Base-by-base conservation (phyloP, 2,113 vertebrate species). In the Mustelus asterias region DNA sequence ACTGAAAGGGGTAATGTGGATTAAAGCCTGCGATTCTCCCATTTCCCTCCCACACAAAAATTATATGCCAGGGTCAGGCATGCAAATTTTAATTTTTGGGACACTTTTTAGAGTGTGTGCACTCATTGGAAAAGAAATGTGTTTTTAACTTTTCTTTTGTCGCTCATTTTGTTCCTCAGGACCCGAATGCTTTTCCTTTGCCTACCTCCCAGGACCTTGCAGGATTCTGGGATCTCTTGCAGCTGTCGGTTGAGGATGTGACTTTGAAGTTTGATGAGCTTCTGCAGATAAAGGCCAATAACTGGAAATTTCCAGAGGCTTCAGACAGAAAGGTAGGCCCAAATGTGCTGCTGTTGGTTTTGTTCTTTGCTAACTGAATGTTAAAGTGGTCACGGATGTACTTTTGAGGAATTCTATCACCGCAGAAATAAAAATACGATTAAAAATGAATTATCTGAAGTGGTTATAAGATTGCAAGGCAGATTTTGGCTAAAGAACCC, bases 171-270 rank as follows among this genome's bases (percentile, higher is more conserved):
- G 22, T 95, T 44, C 48, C 94, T 54, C 97, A 99, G 99, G 99
- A 99, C 96, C 99, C 99, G 58, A 98, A 98, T 0, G 98, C 98
- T 0, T 99, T 99, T 97, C 99, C 99, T 0, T 98, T 99, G 97
- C 99, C 99, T 97, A 99, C 98, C 96, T 98, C 99, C 97, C 99
- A 99, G 98, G 99, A 99, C 97, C 98, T 99, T 97, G 98, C 99
- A 9, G 98, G 98, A 97, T 99, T 99, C 97, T 99, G 99, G 99
- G 99, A 99, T 97, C 98, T 99, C 97, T 98, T 99, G 95, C 99
- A 99, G 97, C 98, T 99, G 96, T 99, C 99, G 97, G 98, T 99
- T 18, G 99, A 99, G 97, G 99, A 99, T 0, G 97, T 99, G 96
- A 98, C 99, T 97, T 98, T 99, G 97, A 99, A 99, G 97, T 99